Evolutionary conservation across 2,888 invertebrate species (phyloP).

Genomic region (Ptychoptera contaminata): DNA sequence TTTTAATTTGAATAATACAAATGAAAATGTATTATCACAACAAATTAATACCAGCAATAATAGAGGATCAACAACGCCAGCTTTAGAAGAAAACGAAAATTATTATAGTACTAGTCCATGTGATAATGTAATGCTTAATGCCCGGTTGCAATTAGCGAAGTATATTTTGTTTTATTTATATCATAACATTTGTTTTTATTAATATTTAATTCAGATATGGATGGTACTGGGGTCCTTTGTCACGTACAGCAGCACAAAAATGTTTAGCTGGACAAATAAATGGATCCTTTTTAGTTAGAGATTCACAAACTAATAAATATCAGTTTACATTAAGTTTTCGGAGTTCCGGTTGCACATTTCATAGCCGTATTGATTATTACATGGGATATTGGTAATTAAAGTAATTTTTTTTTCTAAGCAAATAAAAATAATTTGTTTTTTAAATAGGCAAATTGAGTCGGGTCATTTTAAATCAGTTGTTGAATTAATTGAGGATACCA

Average conservation of each 20-base stretch:
- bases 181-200: background rate
- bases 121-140: no score
- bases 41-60: no score
- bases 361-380: constrained; percentile 55
- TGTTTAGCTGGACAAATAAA: constrained; percentile 51
- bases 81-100: no score
- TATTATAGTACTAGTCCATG: no score
- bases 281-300: constrained; percentile 63
- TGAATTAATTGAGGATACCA: constrained; percentile 57
- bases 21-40: no score
- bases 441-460: constrained; percentile 21
- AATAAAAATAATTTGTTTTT: no score
- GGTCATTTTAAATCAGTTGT: constrained; percentile 39
- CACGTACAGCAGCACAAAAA: constrained; percentile 53
- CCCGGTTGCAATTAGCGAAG: no score
- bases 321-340: constrained; percentile 61
- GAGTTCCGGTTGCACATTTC: constrained; percentile 48
- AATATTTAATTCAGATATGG: constrained; percentile 28
- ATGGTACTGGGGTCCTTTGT: constrained; percentile 75
- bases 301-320: constrained; percentile 54
- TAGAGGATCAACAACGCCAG: no score
- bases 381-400: constrained; percentile 29
- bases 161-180: no score
- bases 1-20: no score
- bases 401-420: background rate